Base-by-base conservation (phyloP, 2,888 invertebrate genomes). In the Apantesis nais region DNA sequence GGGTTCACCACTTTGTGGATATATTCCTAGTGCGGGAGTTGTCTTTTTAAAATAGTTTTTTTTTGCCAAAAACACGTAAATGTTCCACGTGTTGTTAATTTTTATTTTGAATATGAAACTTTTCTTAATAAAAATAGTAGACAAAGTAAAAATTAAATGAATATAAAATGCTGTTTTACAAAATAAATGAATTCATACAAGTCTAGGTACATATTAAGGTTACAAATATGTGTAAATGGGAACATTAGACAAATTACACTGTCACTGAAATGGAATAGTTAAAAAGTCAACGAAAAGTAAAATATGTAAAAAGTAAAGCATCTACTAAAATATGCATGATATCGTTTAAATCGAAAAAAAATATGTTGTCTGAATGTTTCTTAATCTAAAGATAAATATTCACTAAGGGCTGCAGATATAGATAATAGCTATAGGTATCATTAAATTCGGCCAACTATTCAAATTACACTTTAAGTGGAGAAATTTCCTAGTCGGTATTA, bases 401-500 rank as follows among this genome's bases (percentile, higher is more conserved):
- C 5, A 29, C 58, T 29, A 1, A 22, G 34, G 68, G 37, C 48
- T 44, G 62, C 29, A 58, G 29, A 58, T 58, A 66, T 68, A 55
- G 60, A 62, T 69, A 73, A 66, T 63, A n/a, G 12, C 67, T 69
- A 68, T 73, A 71, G 37, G 60, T 71, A 69, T 73, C 67, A 75
- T 76, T 76, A 73, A 75, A 75, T 71, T 74, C 70, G 74, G 65
- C 37, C 70, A 78, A 78, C 78, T 80, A 74, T 77, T 81, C 78
- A 82, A 86, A 88, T 84, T 84, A 87, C 79, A 84, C 75, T 81
- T 67, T 83, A 84, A 86, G 83, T 83, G 84, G 81, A 77, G 79
- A 77, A 81, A 81, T 82, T 83, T 82, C 71, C 67, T 76, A 68
- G 72, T 78, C 41, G 71, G 69, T 74, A 79, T 86, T 74, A 85